These are phyloP conservation scores for Zygothrica quintamaculata DNA, from an alignment of 2,888 invertebrate genomes.

Conservation along the genomic window DNA sequence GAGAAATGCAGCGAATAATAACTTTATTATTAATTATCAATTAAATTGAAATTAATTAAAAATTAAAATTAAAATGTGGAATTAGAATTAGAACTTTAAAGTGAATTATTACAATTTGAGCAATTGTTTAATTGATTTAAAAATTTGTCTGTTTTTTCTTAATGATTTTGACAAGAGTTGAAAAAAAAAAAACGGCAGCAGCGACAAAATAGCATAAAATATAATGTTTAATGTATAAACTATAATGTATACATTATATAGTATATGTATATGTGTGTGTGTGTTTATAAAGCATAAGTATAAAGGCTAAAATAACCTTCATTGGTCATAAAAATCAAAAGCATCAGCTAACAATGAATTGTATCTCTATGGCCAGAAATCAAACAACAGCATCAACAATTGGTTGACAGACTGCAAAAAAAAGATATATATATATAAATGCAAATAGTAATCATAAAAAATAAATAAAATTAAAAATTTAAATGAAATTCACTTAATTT, in stretches of 20 bases:
- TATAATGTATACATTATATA: not conserved
- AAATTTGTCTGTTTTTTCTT: too few species aligned
- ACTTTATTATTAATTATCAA: too few species aligned
- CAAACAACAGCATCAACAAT: slow-evolving; percentile 33
- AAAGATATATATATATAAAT: too few species aligned
- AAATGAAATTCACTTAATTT: slow-evolving; percentile 71
- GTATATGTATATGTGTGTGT: not conserved
- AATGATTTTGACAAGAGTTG: too few species aligned
- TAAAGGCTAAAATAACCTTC: slow-evolving; percentile 72
- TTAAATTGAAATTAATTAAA: too few species aligned
- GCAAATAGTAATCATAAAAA: slow-evolving; percentile 5
- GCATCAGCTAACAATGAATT: slow-evolving; percentile 66
- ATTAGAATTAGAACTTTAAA: too few species aligned
- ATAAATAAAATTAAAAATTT: slow-evolving; percentile 43
- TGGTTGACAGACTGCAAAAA: slow-evolving; percentile 13
- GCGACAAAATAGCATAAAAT: slow-evolving; percentile 10
- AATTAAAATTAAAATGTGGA: too few species aligned
- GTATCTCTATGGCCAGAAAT: slow-evolving; percentile 59
- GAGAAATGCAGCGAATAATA: too few species aligned
- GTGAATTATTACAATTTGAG: too few species aligned
- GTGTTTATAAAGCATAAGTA: slow-evolving; percentile 45
- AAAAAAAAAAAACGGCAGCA: slow-evolving; percentile 37
- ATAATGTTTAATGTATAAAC: too few species aligned
- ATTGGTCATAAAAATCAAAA: slow-evolving; percentile 74
- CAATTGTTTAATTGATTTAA: too few species aligned